Base-by-base conservation (phyloP, 2,113 vertebrate genomes). In the Canis aureus region DNA sequence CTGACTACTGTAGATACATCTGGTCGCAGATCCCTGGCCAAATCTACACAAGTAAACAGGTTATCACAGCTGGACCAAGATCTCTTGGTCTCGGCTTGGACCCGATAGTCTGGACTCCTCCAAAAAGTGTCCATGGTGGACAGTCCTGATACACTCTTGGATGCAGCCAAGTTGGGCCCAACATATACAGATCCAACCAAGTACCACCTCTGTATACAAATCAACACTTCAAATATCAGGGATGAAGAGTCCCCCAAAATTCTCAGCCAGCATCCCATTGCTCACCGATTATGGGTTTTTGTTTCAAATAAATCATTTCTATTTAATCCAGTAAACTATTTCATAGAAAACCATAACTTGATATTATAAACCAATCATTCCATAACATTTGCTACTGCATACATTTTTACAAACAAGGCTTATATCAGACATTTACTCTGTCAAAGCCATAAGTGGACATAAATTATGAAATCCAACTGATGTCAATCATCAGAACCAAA, bases 341-440 rank as follows among this genome's bases (percentile, higher is more conserved):
- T 94, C 29, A 13, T 29, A 91, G 51, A 59, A 91, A 84, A 82
- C n/a, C 49, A 38, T 27, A 13, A 22, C 23, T 93, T 82, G 22
- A 19, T 78, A 27, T 92, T 80, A 84, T 53, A 83, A 84, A 78
- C 15, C 19, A 38, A 17, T 13, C 60, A 49, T 20, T 84, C 23
- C 22, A 25, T 55, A 43, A 57, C 43, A 59, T 59, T 97, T 89
- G 84, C 55, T 43, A 59, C 43, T 64, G 25, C 12, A 78, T 81
- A 67, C 51, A 88, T 94, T 74, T 93, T 89, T 78, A 23, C 49
- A 69, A 89, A 92, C 32, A 62, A 11, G 62, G n/a, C 16, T 95
- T 59, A 89, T 71, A 53, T 17, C 32, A 17, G 6, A 32, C n/a
- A 59, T 67, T 53, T 49, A 67, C 12, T 27, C 19, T 43, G 17